Evolutionary conservation across 2,113 vertebrate species (phyloP).

Genomic region (Nanorana parkeri): DNA sequence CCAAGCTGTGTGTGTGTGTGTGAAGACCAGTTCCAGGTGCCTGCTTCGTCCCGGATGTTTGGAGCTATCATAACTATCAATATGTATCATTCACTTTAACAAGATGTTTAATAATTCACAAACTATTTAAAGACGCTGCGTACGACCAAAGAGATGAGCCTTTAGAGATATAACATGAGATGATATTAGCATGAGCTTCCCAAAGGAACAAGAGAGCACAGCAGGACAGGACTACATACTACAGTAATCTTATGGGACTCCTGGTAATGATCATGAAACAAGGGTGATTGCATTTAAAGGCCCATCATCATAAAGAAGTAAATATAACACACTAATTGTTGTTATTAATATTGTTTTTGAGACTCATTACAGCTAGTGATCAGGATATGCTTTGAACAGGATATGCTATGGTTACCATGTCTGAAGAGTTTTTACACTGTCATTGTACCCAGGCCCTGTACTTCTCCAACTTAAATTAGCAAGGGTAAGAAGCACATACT

Average conservation of each 20-base stretch:
- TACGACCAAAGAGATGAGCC: neutral
- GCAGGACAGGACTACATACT: neutral
- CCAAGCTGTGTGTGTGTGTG: neutral
- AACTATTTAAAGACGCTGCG: constrained; percentile 2
- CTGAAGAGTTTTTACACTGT: no score
- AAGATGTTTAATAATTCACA: constrained; percentile 19
- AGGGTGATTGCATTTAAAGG: neutral
- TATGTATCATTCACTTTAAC: neutral
- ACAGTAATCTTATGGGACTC: constrained; percentile 9
- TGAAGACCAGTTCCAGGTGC: neutral
- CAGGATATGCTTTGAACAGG: no score
- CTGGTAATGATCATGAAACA: neutral
- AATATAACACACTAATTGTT: no score
- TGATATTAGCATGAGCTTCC: neutral
- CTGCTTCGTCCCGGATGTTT: neutral
- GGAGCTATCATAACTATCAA: neutral
- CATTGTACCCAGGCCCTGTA: no score
- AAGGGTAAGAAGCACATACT: no score
- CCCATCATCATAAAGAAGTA: no score
- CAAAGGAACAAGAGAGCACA: neutral
- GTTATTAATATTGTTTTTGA: no score
- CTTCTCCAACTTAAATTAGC: no score
- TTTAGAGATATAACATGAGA: neutral
- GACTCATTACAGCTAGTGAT: no score
- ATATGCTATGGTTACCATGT: no score